Evolutionary conservation across 2,797 vertebrate genomes (phyloP).

Genomic region (Pampus argenteus): DNA sequence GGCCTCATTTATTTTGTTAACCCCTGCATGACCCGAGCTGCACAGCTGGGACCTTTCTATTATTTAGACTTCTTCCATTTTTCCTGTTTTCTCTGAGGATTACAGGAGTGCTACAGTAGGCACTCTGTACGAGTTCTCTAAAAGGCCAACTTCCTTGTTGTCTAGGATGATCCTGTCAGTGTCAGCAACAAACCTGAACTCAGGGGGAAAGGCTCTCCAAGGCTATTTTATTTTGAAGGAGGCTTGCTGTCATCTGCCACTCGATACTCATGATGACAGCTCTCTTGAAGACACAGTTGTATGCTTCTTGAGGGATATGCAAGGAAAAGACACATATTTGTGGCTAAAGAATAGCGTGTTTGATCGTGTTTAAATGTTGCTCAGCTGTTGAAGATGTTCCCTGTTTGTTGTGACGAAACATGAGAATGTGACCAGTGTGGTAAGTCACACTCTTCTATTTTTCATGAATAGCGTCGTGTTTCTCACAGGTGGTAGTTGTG

Average conservation of each 20-base stretch:
- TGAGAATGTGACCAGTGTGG: constrained; percentile 29
- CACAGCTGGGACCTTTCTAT: constrained; percentile 48
- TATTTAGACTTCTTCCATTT: constrained; percentile 64
- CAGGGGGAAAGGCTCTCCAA: constrained; percentile 54
- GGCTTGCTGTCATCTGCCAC: constrained; percentile 60
- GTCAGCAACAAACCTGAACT: constrained; percentile 69
- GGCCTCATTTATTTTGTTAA: constrained; percentile 66
- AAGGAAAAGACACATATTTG: constrained; percentile 8
- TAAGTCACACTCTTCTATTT: constrained; percentile 74
- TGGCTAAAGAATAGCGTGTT: constrained; percentile 9
- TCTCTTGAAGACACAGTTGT: constrained; percentile 28
- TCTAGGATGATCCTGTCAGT: constrained; percentile 42
- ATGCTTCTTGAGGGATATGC: background rate
- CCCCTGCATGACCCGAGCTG: constrained; percentile 33
- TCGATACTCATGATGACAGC: constrained; percentile 55
- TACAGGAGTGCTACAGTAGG: constrained; percentile 31
- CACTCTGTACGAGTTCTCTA: constrained; percentile 6
- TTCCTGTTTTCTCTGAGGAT: constrained; percentile 57
- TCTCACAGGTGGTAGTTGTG: constrained; percentile 30
- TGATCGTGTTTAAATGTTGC: constrained; percentile 32
- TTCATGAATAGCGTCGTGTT: constrained; percentile 76
- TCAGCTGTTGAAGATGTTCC: constrained; percentile 28
- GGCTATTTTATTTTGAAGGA: constrained; percentile 81
- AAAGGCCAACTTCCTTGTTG: constrained; percentile 42
- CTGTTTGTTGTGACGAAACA: constrained; percentile 38